phyloP scores from a whole-genome alignment of 2,797 vertebrate genomes.

The Mormyrops boulengeri region DNA sequence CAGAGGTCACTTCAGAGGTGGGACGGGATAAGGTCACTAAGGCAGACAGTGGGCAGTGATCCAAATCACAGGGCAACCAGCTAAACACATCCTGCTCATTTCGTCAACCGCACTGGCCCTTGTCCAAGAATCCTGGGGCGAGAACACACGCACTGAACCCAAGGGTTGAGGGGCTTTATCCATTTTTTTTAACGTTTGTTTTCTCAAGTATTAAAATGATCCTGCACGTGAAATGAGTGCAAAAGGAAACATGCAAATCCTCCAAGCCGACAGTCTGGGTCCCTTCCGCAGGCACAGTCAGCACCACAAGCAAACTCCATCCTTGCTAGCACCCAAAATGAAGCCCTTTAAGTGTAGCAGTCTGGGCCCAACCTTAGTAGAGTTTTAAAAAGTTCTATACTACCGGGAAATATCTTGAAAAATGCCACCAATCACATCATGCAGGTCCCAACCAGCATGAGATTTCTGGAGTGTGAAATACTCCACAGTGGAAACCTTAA shows the following conservation, averaged over 20 bases:
- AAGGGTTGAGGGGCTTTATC: background rate
- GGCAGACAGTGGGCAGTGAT: background rate
- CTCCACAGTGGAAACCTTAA: background rate
- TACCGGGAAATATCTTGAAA: background rate
- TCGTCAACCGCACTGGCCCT: background rate
- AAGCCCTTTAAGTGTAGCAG: background rate
- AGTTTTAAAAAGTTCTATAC: background rate
- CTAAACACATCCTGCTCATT: background rate
- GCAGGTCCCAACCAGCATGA: background rate
- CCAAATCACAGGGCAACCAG: background rate
- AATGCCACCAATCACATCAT: background rate
- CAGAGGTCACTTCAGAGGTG: background rate
- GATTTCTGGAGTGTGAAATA: background rate
- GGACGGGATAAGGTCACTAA: background rate
- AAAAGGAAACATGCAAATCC: background rate
- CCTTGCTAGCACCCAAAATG: background rate
- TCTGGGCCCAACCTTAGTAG: background rate
- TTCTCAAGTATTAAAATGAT: conserved; percentile 3
- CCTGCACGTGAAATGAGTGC: background rate
- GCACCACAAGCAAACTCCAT: background rate
- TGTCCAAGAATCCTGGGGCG: background rate
- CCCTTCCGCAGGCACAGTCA: background rate
- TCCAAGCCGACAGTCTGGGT: background rate
- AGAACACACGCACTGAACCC: background rate
- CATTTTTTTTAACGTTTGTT: background rate